These are phyloP conservation scores for Pelmatolapia mariae DNA, from an alignment of 2,113 vertebrate species.

Conservation along the genomic window DNA sequence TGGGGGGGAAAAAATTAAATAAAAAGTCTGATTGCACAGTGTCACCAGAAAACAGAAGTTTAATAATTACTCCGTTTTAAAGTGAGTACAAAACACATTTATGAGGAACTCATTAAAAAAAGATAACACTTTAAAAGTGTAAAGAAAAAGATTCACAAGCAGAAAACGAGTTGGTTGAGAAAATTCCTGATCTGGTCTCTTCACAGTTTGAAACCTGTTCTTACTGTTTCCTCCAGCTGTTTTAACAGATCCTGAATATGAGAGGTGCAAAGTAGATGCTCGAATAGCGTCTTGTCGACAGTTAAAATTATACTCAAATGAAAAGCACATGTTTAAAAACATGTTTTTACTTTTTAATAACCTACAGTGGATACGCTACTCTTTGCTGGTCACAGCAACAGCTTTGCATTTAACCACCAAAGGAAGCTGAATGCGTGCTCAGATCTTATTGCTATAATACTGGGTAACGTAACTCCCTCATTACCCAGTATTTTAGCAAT, in stretches of 20 bases:
- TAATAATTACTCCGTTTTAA: background rate
- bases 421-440: background rate
- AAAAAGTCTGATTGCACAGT: background rate
- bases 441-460: background rate
- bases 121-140: background rate
- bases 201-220: slow-evolving; percentile 7
- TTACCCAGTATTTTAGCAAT: background rate
- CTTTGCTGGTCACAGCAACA: background rate
- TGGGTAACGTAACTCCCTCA: background rate
- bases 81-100: background rate
- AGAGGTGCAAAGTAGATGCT: slow-evolving; percentile 11
- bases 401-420: background rate
- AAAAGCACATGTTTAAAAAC: background rate
- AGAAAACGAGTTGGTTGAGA: background rate
- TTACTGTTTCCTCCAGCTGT: slow-evolving; percentile 6
- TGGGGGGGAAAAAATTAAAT: background rate
- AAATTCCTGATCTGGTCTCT: background rate
- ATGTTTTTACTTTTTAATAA: background rate
- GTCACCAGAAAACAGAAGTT: background rate
- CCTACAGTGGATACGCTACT: background rate
- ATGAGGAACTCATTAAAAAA: background rate
- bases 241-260: slow-evolving; percentile 1
- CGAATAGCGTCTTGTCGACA: background rate
- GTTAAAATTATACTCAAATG: background rate
- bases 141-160: background rate